phyloP scores from a whole-genome alignment of 1,140 invertebrate species.

The Aphelinus certus region DNA sequence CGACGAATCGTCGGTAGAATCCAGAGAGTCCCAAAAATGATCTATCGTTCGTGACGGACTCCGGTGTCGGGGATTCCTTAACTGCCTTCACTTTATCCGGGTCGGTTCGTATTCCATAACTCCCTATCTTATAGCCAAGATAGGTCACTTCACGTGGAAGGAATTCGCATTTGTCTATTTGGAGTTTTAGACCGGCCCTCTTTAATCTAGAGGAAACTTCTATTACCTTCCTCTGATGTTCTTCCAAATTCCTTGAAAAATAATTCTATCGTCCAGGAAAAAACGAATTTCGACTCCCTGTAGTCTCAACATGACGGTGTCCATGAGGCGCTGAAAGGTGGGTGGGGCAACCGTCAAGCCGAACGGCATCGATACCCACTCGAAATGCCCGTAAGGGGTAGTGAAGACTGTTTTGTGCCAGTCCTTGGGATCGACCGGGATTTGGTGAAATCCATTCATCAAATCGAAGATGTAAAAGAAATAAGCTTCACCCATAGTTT shows the following conservation, averaged over 20 bases:
- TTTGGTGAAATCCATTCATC: slow-evolving; percentile 64
- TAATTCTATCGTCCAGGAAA: slow-evolving; percentile 30
- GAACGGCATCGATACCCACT: slow-evolving; percentile 55
- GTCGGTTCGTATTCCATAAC: neutral
- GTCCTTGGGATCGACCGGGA: slow-evolving; percentile 54
- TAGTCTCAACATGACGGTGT: slow-evolving; percentile 51
- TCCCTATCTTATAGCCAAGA: neutral
- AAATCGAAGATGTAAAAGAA: slow-evolving; percentile 40
- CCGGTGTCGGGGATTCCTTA: slow-evolving; percentile 40
- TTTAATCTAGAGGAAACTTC: neutral
- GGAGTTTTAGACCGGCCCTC: neutral
- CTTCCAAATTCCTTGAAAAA: slow-evolving; percentile 20
- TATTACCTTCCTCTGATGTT: slow-evolving; percentile 3
- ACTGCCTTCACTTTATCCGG: slow-evolving; percentile 35
- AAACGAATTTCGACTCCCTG: slow-evolving; percentile 46
- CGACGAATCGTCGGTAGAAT: slow-evolving; percentile 4
- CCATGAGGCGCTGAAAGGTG: slow-evolving; percentile 58
- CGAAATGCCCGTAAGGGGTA: slow-evolving; percentile 51
- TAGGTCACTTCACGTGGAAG: neutral
- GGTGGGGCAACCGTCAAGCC: slow-evolving; percentile 53
- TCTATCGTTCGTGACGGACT: neutral
- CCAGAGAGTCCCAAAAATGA: slow-evolving; percentile 2
- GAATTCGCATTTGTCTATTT: slow-evolving; percentile 21
- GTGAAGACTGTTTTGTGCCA: slow-evolving; percentile 59
- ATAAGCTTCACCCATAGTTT: slow-evolving; percentile 26